These are phyloP conservation scores for Lamellibrachia columna DNA, from an alignment of 2,888 invertebrate genomes.

Conservation along the genomic window DNA sequence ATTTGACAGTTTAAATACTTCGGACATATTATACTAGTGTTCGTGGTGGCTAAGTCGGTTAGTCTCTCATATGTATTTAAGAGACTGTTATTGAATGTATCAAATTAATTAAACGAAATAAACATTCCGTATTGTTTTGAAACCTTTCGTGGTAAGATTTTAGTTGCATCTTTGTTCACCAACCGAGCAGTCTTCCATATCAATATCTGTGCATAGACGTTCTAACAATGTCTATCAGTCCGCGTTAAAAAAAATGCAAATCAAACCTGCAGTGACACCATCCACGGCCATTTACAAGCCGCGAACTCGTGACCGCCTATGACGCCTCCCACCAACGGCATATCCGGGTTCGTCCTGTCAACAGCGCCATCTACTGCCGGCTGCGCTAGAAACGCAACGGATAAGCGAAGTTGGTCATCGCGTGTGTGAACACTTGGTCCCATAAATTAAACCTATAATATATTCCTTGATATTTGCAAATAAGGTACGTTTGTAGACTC, in stretches of 20 bases:
- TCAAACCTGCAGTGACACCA: slow-evolving; percentile 70
- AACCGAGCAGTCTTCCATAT: neutral
- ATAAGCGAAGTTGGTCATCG: neutral
- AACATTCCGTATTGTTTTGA: too few species aligned
- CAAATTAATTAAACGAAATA: too few species aligned
- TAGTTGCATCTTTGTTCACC: neutral
- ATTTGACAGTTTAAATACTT: too few species aligned
- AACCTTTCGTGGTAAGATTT: neutral
- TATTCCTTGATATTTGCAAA: too few species aligned
- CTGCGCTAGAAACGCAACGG: neutral
- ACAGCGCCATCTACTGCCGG: neutral
- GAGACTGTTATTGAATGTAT: too few species aligned
- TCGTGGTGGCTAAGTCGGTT: too few species aligned
- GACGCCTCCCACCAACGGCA: slow-evolving; percentile 67
- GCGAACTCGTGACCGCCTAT: slow-evolving; percentile 88
- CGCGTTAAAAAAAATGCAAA: neutral
- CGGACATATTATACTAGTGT: too few species aligned
- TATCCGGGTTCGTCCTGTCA: neutral
- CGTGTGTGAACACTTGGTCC: too few species aligned
- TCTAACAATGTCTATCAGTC: neutral
- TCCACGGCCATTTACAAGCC: slow-evolving; percentile 94
- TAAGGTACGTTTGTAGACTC: too few species aligned
- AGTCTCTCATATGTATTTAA: too few species aligned
- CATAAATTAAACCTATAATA: too few species aligned
- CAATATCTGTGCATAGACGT: too few species aligned